A percentile compares a stretch with the other conserved stretches of the same genome.
phyloP scores from a whole-genome alignment of 1,140 invertebrate species.

The Cyphomyrmex costatus region DNA sequence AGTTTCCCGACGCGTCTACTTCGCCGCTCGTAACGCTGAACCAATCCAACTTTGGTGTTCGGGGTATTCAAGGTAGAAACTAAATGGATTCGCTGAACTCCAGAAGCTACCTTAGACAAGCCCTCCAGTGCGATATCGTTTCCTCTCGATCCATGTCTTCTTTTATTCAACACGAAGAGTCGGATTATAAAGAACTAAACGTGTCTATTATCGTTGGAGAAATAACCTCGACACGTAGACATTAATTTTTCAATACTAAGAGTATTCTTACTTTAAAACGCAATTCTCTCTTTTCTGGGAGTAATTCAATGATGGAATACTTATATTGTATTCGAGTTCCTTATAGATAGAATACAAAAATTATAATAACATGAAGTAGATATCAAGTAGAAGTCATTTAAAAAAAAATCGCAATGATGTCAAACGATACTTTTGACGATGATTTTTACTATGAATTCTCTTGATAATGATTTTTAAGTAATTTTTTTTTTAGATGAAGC shows the following conservation, averaged over 20 bases:
- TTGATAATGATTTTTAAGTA: no score
- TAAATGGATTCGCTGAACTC: constrained; percentile 72
- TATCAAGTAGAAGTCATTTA: no score
- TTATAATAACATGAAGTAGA: no score
- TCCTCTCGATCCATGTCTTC: constrained; percentile 7
- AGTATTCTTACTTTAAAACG: not conserved
- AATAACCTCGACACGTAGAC: not conserved
- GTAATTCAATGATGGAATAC: not conserved
- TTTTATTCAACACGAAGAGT: not conserved
- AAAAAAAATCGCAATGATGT: no score
- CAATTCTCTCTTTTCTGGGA: not conserved
- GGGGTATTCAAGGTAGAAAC: constrained; percentile 64
- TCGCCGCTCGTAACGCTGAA: constrained; percentile 42
- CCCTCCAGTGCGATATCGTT: constrained; percentile 52
- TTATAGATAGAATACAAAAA: no score
- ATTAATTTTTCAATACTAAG: constrained; percentile 20
- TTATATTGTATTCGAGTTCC: not conserved
- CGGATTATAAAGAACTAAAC: constrained; percentile 7
- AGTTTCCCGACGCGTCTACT: constrained; percentile 56
- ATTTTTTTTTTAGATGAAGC: no score
- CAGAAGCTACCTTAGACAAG: constrained; percentile 37
- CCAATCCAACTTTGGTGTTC: constrained; percentile 54
- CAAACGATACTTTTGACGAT: no score
- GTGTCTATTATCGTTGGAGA: not conserved
- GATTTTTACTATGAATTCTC: no score